Base-by-base conservation (phyloP, 2,888 invertebrate genomes). In the Penaeus monodon region DNA sequence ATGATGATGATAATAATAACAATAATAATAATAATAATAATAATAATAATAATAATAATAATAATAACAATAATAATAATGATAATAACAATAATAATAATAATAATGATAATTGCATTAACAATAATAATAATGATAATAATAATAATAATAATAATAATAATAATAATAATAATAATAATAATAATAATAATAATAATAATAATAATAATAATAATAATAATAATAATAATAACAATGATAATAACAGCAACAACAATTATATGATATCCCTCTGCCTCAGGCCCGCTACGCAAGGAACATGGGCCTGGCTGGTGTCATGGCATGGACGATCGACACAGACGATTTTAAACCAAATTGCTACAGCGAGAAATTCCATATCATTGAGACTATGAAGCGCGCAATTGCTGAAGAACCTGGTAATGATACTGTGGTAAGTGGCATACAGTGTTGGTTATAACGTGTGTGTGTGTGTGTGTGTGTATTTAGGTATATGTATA, bases 291-390 rank as follows among this genome's bases (percentile, higher is more conserved):
- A 66, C 38, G 89, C 89, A 33, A 86, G 82, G 78, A 86, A 87
- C 84, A 49, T 49, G 65, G 84, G 84, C n/a, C 79, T 86, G 70
- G 89, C 84, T n/a, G 89, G 89, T 4, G 70, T 84, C 2, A 78
- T 89, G 89, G 86, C 86, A 14, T 89, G 89, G 89, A 86, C 84
- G 8, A 85, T 89, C 29, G 89, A 89, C 79, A 89, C 89, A 2
- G 89, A 86, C 22, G 89, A 89, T 68, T 88, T 88, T 77, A 49
- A 10, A 0, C 70, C 84, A 22, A 49, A 3, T 24, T 88, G 88
- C 66, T 80, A 83, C 70, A 7, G 74, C 3, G 70, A 84, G 12
- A 17, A 64, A 10, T 86, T 84, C 85, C 65, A 76, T 64, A 70
- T 88, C 27, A 83, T 88, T n/a, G 29, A 68, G 17, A 64, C 27